Conservation (phyloP, 2,113 vertebrate genomes). For the Leptobrachium leishanense region DNA sequence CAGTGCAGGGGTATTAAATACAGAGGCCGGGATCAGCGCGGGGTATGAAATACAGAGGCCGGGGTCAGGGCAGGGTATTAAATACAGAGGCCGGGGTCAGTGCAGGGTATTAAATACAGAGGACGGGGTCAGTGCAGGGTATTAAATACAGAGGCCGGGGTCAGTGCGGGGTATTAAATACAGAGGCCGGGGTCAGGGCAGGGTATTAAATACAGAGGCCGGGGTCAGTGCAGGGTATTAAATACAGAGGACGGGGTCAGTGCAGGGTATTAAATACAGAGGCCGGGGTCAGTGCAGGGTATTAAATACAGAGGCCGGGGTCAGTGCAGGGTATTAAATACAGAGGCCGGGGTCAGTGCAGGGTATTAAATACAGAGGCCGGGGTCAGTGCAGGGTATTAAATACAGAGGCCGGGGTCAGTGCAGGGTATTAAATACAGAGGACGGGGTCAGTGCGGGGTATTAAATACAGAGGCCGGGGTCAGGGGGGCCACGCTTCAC, state of each 20-base stretch:
- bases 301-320: not conserved
- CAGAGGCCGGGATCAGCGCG: no score
- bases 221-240: not conserved
- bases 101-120: not conserved
- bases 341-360: not conserved
- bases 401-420: not conserved
- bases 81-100: no score
- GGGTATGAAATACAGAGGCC: no score
- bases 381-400: not conserved
- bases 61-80: no score
- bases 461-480: not conserved
- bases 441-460: not conserved
- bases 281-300: not conserved
- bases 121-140: not conserved
- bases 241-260: not conserved
- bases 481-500: no score
- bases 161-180: no score
- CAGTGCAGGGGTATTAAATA: no score
- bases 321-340: not conserved
- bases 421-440: not conserved
- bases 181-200: not conserved
- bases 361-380: not conserved
- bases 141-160: no score
- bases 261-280: not conserved
- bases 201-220: not conserved